A percentile compares a stretch with the other conserved stretches of the same genome.
Conservation (phyloP, 2,113 vertebrate genomes). For the Calypte anna region DNA sequence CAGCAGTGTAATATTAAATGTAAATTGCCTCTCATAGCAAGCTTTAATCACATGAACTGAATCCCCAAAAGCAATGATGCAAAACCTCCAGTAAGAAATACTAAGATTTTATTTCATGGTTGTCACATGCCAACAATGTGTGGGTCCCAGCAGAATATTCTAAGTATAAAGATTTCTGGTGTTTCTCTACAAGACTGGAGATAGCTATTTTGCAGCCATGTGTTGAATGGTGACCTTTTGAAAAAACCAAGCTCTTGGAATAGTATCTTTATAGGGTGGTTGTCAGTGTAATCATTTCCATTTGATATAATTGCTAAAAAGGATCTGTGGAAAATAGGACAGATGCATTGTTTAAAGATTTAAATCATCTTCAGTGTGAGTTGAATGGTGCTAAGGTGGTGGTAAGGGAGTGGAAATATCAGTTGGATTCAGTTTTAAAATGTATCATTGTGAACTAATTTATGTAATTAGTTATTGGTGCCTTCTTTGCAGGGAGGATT, state of each 20-base stretch:
- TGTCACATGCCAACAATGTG: neutral
- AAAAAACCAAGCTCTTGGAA: neutral
- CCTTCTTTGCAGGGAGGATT: neutral
- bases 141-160: conserved; percentile 13
- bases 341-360: neutral
- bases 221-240: neutral
- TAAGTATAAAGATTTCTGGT: conserved; percentile 10
- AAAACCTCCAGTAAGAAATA: conserved; percentile 14
- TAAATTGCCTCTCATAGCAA: neutral
- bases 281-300: conserved; percentile 30
- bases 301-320: conserved; percentile 36
- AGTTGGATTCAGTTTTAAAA: conserved; percentile 8
- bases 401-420: neutral
- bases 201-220: conserved; percentile 11
- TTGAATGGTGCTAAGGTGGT: neutral
- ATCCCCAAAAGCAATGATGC: neutral
- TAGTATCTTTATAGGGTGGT: conserved; percentile 19
- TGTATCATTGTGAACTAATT: neutral
- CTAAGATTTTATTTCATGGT: neutral
- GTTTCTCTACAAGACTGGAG: conserved; percentile 30
- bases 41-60: neutral
- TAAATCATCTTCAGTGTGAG: neutral
- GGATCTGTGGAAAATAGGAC: neutral
- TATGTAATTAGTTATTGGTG: neutral
- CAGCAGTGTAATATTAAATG: neutral